A percentile compares a stretch with the other conserved stretches of the same genome.
phyloP scores from a whole-genome alignment of 2,888 invertebrate genomes.

The Autographa gamma region DNA sequence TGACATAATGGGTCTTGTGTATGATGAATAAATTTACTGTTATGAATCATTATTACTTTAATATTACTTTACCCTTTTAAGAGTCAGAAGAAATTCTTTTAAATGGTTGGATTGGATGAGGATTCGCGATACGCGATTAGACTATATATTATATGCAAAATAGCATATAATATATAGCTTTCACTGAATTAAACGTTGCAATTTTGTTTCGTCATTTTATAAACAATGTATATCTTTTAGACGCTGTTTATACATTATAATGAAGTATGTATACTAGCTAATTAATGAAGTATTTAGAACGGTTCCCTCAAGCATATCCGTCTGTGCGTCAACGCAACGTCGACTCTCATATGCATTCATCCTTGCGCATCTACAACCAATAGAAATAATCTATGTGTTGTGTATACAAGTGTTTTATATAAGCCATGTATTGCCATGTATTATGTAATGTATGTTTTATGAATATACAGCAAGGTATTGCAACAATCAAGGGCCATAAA shows the following conservation, averaged over 20 bases:
- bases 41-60: background rate
- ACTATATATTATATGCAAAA: too few species aligned
- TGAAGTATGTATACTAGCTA: slow-evolving; percentile 10
- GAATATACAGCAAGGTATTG: background rate
- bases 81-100: too few species aligned
- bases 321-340: slow-evolving; percentile 16
- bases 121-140: too few species aligned
- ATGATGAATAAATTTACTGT: slow-evolving; percentile 1
- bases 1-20: background rate
- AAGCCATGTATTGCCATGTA: background rate
- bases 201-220: background rate
- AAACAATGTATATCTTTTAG: background rate
- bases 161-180: too few species aligned
- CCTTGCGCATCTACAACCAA: slow-evolving; percentile 7
- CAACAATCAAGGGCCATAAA: slow-evolving; percentile 8
- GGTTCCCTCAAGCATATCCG: slow-evolving; percentile 34
- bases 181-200: too few species aligned
- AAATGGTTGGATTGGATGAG: too few species aligned
- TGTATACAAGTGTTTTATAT: background rate
- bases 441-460: background rate
- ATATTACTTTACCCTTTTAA: background rate
- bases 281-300: slow-evolving; percentile 43
- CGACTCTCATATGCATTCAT: slow-evolving; percentile 8
- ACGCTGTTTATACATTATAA: background rate
- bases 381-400: background rate